Percentiles rank a stretch among this genome's conserved stretches.
phyloP scores from a whole-genome alignment of 2,113 vertebrate genomes.

The Pantherophis guttatus region DNA sequence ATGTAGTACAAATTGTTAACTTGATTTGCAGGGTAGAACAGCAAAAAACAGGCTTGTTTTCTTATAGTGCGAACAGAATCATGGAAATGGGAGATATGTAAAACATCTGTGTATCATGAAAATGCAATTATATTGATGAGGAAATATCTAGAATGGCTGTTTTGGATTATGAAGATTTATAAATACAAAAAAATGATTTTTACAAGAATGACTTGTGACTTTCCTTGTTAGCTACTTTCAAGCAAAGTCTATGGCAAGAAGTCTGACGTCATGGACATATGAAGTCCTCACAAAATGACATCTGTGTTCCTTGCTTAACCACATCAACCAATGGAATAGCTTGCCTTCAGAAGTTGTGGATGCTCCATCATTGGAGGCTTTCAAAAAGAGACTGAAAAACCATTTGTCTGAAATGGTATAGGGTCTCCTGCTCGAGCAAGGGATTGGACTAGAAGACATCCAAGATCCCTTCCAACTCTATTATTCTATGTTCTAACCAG shows the following conservation, averaged over 20 bases:
- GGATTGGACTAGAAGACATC: neutral
- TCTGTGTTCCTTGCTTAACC: neutral
- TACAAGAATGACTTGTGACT: constrained; percentile 53
- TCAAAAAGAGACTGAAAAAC: neutral
- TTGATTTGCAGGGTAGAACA: constrained; percentile 59
- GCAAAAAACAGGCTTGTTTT: constrained; percentile 70
- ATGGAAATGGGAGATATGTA: constrained; percentile 61
- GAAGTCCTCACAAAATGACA: constrained; percentile 12
- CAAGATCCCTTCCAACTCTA: neutral
- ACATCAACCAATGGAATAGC: neutral
- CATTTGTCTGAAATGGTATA: neutral
- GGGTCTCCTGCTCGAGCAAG: neutral
- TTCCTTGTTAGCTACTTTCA: neutral
- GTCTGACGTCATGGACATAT: neutral
- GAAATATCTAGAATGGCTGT: constrained; percentile 38
- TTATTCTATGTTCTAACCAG: neutral
- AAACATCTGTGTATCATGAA: constrained; percentile 70
- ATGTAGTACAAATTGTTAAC: constrained; percentile 76
- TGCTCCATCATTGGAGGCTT: neutral
- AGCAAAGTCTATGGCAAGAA: neutral
- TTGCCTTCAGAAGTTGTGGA: neutral
- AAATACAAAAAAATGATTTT: constrained; percentile 64
- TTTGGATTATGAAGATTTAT: constrained; percentile 49
- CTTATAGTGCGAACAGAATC: constrained; percentile 59
- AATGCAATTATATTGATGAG: constrained; percentile 23